Evolutionary conservation across 2,888 invertebrate species (phyloP).

Genomic region (Thymelicus lineola): DNA sequence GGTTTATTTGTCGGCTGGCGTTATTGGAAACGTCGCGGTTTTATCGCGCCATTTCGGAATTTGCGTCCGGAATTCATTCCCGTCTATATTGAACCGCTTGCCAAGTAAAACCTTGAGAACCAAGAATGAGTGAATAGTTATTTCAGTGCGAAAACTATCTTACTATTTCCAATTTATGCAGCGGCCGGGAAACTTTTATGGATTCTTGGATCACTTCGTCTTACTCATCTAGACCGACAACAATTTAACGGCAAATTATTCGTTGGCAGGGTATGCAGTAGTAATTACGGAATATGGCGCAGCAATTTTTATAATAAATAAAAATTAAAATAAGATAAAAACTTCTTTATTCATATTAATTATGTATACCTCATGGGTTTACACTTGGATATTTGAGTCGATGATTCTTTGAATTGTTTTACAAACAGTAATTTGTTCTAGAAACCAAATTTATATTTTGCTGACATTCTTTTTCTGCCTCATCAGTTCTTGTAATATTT

Average conservation of each 20-base stretch:
- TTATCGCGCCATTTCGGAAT: constrained; percentile 56
- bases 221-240: constrained; percentile 13
- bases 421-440: background rate
- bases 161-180: constrained; percentile 33
- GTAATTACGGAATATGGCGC: too few species aligned
- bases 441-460: too few species aligned
- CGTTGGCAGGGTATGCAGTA: too few species aligned
- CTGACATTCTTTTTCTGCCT: background rate
- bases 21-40: constrained; percentile 51
- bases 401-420: too few species aligned
- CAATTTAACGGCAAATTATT: background rate
- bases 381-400: too few species aligned
- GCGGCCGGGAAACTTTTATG: constrained; percentile 15
- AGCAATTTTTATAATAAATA: too few species aligned
- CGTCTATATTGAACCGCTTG: constrained; percentile 52
- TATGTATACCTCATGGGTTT: too few species aligned
- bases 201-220: constrained; percentile 19
- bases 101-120: constrained; percentile 32
- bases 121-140: constrained; percentile 30
- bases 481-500: background rate
- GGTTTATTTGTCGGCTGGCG: constrained; percentile 44
- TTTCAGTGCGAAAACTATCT: constrained; percentile 36
- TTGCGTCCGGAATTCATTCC: constrained; percentile 56
- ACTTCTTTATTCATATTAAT: too few species aligned
- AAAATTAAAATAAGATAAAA: too few species aligned